phyloP scores from a whole-genome alignment of 2,113 vertebrate genomes.

The Lepus timidus region DNA sequence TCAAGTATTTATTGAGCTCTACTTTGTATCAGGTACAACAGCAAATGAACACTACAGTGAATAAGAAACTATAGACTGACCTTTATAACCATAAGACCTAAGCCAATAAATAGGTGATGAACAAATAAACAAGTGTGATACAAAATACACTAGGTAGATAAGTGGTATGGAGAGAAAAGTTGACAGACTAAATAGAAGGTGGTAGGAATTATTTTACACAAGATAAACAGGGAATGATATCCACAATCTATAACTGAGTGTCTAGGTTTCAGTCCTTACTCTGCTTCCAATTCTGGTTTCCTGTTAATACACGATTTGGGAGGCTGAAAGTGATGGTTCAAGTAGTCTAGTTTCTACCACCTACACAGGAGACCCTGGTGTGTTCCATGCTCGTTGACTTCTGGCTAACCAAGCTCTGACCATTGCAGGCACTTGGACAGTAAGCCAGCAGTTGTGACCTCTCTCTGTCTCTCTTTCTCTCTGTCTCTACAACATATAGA shows the following conservation, averaged over 20 bases:
- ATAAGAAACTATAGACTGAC: not conserved
- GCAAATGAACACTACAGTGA: not conserved
- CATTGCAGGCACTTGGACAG: no score
- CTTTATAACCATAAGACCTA: not conserved
- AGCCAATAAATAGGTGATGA: not conserved
- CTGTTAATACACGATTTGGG: not conserved
- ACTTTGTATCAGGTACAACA: not conserved
- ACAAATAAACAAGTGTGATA: not conserved
- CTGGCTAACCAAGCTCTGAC: no score
- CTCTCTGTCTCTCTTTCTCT: no score
- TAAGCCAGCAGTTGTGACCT: no score
- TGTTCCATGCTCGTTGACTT: no score
- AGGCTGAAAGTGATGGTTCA: not conserved
- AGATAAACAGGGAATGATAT: not conserved
- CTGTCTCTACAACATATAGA: no score
- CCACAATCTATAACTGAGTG: no score
- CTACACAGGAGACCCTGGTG: no score
- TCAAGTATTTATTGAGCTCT: not conserved
- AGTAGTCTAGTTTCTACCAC: no score
- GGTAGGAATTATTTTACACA: not conserved
- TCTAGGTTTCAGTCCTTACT: no score
- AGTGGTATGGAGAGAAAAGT: not conserved
- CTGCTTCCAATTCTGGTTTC: no score
- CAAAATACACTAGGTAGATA: not conserved
- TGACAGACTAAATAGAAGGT: not conserved